Evolutionary conservation across 2,113 vertebrate genomes (phyloP).

Genomic region (Collichthys lucidus): DNA sequence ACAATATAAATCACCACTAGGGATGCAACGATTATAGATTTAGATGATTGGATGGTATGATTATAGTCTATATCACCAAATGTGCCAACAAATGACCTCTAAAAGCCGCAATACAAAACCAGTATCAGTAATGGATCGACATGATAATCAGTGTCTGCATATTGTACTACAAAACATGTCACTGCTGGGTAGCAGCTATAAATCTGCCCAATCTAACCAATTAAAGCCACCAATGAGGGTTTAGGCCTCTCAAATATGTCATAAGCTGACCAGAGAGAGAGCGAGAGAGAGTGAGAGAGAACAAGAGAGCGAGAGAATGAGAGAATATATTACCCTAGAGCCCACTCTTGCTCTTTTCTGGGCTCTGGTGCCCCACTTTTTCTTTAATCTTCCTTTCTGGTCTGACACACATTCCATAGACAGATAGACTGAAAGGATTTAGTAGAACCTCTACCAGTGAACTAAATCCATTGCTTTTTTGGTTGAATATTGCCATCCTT

Average conservation of each 20-base stretch:
- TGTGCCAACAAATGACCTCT: neutral
- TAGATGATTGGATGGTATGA: too few species aligned
- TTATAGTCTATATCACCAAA: neutral
- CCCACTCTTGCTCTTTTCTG: constrained; percentile 64
- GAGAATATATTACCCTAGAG: constrained; percentile 68
- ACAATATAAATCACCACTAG: neutral
- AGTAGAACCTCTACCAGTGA: constrained; percentile 43
- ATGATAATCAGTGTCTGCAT: neutral
- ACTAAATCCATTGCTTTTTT: constrained; percentile 38
- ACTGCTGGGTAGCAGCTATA: constrained; percentile 22
- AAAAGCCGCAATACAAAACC: neutral
- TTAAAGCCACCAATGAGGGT: constrained; percentile 27
- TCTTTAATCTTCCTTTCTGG: constrained; percentile 70
- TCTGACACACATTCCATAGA: constrained; percentile 72
- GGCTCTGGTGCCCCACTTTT: constrained; percentile 70
- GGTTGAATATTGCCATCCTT: constrained; percentile 6
- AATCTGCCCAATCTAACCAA: constrained; percentile 16
- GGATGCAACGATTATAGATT: too few species aligned
- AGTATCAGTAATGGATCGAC: neutral
- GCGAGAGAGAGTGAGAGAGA: constrained; percentile 9
- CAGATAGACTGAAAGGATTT: constrained; percentile 55
- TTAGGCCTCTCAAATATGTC: constrained; percentile 18
- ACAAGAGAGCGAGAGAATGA: constrained; percentile 12
- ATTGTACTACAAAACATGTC: neutral
- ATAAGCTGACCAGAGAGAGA: constrained; percentile 39